Evolutionary conservation across 1,140 invertebrate species (phyloP), one percentile per base, ranked within the genome.

Genomic region (Aphis craccivora): DNA sequence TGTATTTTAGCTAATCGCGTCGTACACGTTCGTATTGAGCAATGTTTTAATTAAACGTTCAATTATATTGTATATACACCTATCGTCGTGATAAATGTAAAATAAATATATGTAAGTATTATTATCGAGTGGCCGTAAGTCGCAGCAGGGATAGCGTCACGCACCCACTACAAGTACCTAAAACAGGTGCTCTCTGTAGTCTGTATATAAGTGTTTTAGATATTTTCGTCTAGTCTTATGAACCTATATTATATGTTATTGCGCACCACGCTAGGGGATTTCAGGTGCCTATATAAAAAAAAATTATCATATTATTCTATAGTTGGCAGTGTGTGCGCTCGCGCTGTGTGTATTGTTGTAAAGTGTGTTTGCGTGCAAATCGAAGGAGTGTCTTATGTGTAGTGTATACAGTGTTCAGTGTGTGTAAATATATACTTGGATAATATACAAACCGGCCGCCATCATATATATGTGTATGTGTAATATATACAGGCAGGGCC

Each of bases 401-500:
- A 67, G 4, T 67, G 30, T 67, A 67, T 67, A 76, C 18, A 76
- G 60, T 67, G 60, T 67, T 67, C 60, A 30, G 48, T 89, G 35
- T 35, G n/a, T 48, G 7, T 88, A 89, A 37, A 53, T 87, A 22
- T 87, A 87, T 45, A 35, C 30, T n/a, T n/a, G 60, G 30, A 45
- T 51, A 35, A n/a, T 87, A 14, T 87, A 22, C 45, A 55, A 89
- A 89, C 88, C 51, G 51, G 35, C 88, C 51, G 51, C 48, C 35
- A n/a, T 23, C 20, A 18, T 51, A 51, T 20, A 51, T 48, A 2
- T 48, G 14, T 51, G 48, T 51, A 14, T 51, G 48, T 83, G 35
- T 83, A 83, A 83, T 83, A 83, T 83, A 37, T 88, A 88, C 43
- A 48, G 86, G 86, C 86, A 88, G 6, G 86, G 86, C 87, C 55